Base-by-base conservation (phyloP, 2,888 invertebrate genomes). In the Lithophane socia region DNA sequence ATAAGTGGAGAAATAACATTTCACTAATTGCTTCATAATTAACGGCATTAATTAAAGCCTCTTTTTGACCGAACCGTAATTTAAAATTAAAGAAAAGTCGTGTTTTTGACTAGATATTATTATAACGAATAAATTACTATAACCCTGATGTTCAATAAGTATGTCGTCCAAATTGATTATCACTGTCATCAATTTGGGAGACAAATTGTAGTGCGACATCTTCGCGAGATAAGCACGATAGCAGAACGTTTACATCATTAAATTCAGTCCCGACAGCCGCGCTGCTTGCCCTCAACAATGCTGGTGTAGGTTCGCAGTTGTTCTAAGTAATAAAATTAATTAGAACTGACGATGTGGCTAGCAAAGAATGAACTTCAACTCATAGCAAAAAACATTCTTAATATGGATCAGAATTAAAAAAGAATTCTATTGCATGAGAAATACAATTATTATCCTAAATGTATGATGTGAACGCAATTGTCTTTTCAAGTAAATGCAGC, bases 141-240 rank as follows among this genome's bases (percentile, higher is more conserved):
- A 44, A 44, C 37, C 44, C 37, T 5, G 37, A 42, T 54, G 13
- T 64, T 60, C 13, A 52, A 12, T n/a, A 61, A 13, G 18, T 70
- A 58, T 77, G 56, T 29, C n/a, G 13, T 2, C 10, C 7, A 56
- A 67, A 67, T 56, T 67, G n/a, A 67, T 78, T 61, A 79, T n/a
- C 24, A 73, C 18, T 47, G 61, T 73, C 29, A 66, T 66, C 24
- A 37, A 61, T 65, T 77, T 77, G 52, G 44, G 44, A 29, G 44
- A 44, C 56, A 58, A 77, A 71, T 56, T 65, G 13, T 72, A 37
- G 58, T 9, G 42, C 21, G 47, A 63, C 16, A 29, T 69, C 69
- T 63, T 47, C 52, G 18, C 13, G 24, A 66, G 47, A 66, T 77
- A 37, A 54, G 13, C 18, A 49, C 21, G 21, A 47, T 29, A 61